phyloP scores from a whole-genome alignment of 2,797 vertebrate genomes.

The Rhinoraja longicauda region DNA sequence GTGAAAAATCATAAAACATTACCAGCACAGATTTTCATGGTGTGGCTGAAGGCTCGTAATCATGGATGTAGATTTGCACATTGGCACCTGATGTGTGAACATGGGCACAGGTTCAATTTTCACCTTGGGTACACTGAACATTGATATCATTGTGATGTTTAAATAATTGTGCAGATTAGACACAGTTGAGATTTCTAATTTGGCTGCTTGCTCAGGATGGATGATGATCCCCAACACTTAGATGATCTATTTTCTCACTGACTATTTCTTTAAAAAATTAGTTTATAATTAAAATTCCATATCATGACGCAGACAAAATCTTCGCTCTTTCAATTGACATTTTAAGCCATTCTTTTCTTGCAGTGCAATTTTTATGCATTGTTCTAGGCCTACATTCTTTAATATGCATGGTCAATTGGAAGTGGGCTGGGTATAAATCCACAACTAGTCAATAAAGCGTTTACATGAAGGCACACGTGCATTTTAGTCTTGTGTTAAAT shows the following conservation, averaged over 20 bases:
- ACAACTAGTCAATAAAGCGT: background rate
- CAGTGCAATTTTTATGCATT: background rate
- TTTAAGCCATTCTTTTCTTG: conserved; percentile 4
- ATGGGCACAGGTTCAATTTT: conserved; percentile 28
- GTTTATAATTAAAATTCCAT: background rate
- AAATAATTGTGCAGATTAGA: conserved; percentile 33
- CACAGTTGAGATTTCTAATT: conserved; percentile 25
- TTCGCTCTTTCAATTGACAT: background rate
- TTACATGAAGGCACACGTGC: background rate
- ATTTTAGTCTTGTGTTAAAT: background rate
- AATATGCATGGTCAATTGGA: background rate
- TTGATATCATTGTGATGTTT: background rate
- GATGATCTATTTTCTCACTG: background rate
- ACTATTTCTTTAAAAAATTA: background rate
- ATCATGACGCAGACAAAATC: background rate
- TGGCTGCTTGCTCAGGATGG: background rate
- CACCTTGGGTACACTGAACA: conserved; percentile 15
- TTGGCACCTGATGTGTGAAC: conserved; percentile 16
- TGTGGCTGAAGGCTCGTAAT: background rate
- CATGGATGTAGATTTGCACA: conserved; percentile 25
- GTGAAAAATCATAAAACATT: background rate
- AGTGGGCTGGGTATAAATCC: background rate
- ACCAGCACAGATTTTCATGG: background rate
- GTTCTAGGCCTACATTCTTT: background rate
- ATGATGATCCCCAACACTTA: background rate